Evolutionary conservation across 2,888 invertebrate genomes (phyloP).

Genomic region (Protophormia terraenovae): DNA sequence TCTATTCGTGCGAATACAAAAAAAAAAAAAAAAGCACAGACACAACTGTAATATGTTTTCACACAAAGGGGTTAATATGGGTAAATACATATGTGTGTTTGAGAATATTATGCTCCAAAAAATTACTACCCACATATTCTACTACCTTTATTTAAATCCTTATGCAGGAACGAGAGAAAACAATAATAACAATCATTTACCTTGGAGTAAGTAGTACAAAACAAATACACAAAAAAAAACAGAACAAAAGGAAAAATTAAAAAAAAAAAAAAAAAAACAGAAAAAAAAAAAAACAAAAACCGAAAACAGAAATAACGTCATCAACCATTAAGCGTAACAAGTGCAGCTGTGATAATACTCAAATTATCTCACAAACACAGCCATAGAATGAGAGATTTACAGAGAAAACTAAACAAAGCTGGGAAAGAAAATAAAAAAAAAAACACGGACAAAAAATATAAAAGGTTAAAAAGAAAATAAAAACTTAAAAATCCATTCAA

Average conservation of each 20-base stretch:
- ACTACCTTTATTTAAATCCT: not conserved
- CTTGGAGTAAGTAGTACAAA: not conserved
- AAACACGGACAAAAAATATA: not conserved
- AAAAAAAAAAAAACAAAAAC: conserved; percentile 17
- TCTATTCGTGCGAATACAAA: conserved; percentile 19
- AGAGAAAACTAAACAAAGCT: not conserved
- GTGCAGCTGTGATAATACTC: conserved; percentile 70
- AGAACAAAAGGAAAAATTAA: not conserved
- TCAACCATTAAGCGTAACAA: conserved; percentile 68
- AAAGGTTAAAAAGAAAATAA: not conserved
- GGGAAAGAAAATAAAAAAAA: not conserved
- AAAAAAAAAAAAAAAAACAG: not conserved
- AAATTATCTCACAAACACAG: conserved; percentile 66
- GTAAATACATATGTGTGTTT: conserved; percentile 25
- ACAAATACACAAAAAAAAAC: not conserved
- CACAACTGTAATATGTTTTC: conserved; percentile 16
- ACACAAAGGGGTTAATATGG: conserved; percentile 62
- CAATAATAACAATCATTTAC: conserved; percentile 38
- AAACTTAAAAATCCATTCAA: conserved; percentile 38
- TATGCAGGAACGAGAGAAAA: not conserved
- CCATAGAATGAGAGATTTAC: conserved; percentile 26
- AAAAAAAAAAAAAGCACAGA: conserved; percentile 25
- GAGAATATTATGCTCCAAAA: not conserved
- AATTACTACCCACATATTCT: not conserved
- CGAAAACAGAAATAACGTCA: conserved; percentile 53